Evolutionary conservation across 2,888 invertebrate genomes (phyloP).

Genomic region (Mythimna ferrago): DNA sequence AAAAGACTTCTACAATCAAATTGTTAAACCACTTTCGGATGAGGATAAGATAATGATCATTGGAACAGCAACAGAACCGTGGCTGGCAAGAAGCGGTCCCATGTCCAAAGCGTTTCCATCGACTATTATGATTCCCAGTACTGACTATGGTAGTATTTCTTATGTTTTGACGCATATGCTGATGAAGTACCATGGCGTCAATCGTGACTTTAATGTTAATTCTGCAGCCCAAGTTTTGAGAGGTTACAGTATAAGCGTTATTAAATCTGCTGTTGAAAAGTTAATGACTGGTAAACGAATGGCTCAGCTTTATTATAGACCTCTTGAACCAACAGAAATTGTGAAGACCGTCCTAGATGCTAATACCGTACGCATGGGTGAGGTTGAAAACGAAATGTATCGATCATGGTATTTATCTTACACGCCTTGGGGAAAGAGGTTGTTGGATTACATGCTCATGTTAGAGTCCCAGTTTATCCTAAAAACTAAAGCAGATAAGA

Average conservation of each 20-base stretch:
- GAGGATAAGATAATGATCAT: conserved; percentile 93
- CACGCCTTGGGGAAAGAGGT: conserved; percentile 79
- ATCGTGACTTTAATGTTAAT: conserved; percentile 91
- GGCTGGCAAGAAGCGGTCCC: conserved; percentile 87
- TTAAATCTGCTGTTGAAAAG: conserved; percentile 82
- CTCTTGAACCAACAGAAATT: conserved; percentile 89
- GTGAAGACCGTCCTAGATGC: conserved; percentile 82
- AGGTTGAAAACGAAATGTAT: conserved; percentile 85
- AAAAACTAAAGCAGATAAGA: conserved; percentile 82
- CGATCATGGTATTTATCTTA: conserved; percentile 86
- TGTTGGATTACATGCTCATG: conserved; percentile 78
- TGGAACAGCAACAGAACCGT: conserved; percentile 93
- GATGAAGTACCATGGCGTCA: conserved; percentile 91
- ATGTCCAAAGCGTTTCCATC: conserved; percentile 91
- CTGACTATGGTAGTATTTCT: conserved; percentile 91
- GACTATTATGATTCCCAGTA: conserved; percentile 88
- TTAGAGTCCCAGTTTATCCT: conserved; percentile 76
- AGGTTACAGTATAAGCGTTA: conserved; percentile 89
- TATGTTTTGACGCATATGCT: conserved; percentile 89
- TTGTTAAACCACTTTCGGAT: conserved; percentile 92
- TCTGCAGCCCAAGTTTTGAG: conserved; percentile 88
- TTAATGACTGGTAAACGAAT: conserved; percentile 87
- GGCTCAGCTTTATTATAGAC: conserved; percentile 87
- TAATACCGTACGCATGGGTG: conserved; percentile 76
- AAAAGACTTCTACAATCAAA: conserved; percentile 92